Percentiles rank a stretch among this genome's conserved stretches.
These are phyloP conservation scores for Timandra comae DNA, from an alignment of 2,888 invertebrate genomes.

Conservation along the genomic window DNA sequence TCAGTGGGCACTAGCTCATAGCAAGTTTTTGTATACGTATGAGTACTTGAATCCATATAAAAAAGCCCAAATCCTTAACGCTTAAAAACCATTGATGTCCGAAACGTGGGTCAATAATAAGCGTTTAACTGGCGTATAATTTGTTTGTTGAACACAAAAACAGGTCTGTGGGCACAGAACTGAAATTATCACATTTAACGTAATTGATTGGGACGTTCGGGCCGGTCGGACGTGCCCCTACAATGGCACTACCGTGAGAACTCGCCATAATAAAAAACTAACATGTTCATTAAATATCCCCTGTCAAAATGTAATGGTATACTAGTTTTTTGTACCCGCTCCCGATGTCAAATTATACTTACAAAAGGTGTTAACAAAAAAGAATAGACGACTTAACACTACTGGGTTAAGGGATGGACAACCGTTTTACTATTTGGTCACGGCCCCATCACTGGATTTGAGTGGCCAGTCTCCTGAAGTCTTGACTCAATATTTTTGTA, in stretches of 20 bases:
- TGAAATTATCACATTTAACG: constrained; percentile 71
- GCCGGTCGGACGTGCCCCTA: constrained; percentile 68
- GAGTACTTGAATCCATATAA: too few species aligned
- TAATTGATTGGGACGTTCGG: constrained; percentile 71
- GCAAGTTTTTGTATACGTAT: too few species aligned
- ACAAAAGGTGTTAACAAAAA: constrained; percentile 76
- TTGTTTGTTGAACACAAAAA: constrained; percentile 58
- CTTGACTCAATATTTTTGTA: too few species aligned
- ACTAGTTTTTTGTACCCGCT: constrained; percentile 66
- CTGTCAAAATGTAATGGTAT: constrained; percentile 74
- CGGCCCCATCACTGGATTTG: too few species aligned
- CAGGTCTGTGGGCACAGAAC: constrained; percentile 25
- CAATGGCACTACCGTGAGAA: constrained; percentile 66
- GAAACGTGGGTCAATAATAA: constrained; percentile 42
- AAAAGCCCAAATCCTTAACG: too few species aligned
- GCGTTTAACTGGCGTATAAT: constrained; percentile 64
- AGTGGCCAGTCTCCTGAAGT: too few species aligned
- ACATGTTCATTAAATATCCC: constrained; percentile 75
- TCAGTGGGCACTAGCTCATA: too few species aligned
- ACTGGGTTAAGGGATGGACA: constrained; percentile 44
- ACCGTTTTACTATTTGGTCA: constrained; percentile 44
- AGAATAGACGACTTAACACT: constrained; percentile 37
- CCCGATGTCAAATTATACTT: constrained; percentile 74
- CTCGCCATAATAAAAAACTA: constrained; percentile 44
- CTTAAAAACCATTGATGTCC: constrained; percentile 23